Percentiles rank a stretch among this genome's conserved stretches.
phyloP scores from a whole-genome alignment of 2,113 vertebrate genomes.

The Carassius gibelio region DNA sequence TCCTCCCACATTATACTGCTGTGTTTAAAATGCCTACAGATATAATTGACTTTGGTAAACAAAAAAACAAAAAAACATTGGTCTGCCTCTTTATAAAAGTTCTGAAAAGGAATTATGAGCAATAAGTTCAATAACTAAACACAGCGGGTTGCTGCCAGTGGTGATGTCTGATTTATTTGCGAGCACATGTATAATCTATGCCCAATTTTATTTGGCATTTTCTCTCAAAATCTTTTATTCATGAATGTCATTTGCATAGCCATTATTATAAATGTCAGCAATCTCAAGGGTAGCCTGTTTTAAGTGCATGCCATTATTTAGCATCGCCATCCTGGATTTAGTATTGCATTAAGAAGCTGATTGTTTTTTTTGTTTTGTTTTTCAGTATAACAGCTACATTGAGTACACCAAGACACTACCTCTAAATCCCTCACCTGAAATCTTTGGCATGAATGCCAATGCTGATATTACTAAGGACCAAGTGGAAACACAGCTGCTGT shows the following conservation, averaged over 20 bases:
- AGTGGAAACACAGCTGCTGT: slow-evolving; percentile 82
- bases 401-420: slow-evolving; percentile 84
- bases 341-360: slow-evolving; percentile 52
- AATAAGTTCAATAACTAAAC: slow-evolving; percentile 68
- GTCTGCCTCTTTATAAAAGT: slow-evolving; percentile 51
- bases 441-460: slow-evolving; percentile 87
- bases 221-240: slow-evolving; percentile 76
- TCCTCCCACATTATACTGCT: not conserved
- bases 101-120: slow-evolving; percentile 71
- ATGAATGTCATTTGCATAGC: slow-evolving; percentile 78
- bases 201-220: slow-evolving; percentile 76
- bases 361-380: slow-evolving; percentile 29
- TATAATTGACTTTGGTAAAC: slow-evolving; percentile 19
- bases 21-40: slow-evolving; percentile 20
- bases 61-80: slow-evolving; percentile 26
- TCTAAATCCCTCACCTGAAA: slow-evolving; percentile 81
- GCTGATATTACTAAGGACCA: slow-evolving; percentile 88
- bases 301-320: slow-evolving; percentile 67
- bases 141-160: slow-evolving; percentile 65
- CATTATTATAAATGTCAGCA: slow-evolving; percentile 81
- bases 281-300: slow-evolving; percentile 71
- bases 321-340: slow-evolving; percentile 59
- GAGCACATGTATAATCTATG: slow-evolving; percentile 69
- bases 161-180: slow-evolving; percentile 71
- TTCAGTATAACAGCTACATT: slow-evolving; percentile 81